Evolutionary conservation across 2,888 invertebrate species (phyloP).

Genomic region (Latrodectus elegans): DNA sequence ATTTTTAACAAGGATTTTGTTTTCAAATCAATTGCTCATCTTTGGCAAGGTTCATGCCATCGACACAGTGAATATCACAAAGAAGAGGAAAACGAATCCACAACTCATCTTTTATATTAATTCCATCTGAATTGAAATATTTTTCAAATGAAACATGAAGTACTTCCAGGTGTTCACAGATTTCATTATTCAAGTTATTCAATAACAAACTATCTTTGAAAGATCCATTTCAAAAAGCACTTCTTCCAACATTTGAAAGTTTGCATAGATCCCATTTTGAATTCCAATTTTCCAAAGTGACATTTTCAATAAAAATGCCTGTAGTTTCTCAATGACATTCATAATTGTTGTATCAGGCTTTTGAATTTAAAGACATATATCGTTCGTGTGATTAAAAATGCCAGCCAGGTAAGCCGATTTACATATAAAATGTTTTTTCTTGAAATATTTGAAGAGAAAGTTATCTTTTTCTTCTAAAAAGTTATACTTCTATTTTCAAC

Average conservation of each 20-base stretch:
- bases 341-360: slow-evolving; percentile 50
- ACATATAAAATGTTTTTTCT: neutral
- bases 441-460: no score
- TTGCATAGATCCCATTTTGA: slow-evolving; percentile 45
- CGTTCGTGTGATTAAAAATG: slow-evolving; percentile 32
- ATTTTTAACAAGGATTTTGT: no score
- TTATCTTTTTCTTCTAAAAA: no score
- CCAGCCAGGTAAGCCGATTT: slow-evolving; percentile 15
- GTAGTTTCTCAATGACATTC: slow-evolving; percentile 44
- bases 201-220: slow-evolving; percentile 43
- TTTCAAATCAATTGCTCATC: no score
- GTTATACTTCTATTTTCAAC: neutral
- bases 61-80: no score
- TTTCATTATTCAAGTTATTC: neutral
- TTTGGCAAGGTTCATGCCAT: no score
- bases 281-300: slow-evolving; percentile 49
- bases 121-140: no score
- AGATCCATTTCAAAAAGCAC: slow-evolving; percentile 51
- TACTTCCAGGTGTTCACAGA: no score
- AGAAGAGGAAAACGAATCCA: no score
- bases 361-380: slow-evolving; percentile 35
- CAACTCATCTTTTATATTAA: no score
- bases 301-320: slow-evolving; percentile 51
- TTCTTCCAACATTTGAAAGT: slow-evolving; percentile 51
- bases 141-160: no score